Base-by-base conservation (phyloP, 2,113 vertebrate species). In the Lasiurus cinereus region DNA sequence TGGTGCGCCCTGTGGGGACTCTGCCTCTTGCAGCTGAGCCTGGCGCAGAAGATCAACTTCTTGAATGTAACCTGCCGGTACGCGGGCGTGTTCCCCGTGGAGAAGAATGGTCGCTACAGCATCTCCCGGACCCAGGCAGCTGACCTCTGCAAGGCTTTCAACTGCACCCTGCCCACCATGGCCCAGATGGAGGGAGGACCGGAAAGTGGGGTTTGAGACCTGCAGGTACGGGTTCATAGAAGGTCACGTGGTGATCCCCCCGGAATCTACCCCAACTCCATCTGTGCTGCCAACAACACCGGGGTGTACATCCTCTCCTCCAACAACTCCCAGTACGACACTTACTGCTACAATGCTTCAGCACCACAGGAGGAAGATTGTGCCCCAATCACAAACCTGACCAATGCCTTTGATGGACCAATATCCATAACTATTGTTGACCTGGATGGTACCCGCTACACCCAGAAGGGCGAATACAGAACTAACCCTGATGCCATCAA, bases 161-260 rank as follows among this genome's bases (percentile, higher is more conserved):
- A 96, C 0, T 98, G 96, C 73, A 98, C 96, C 8, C 93, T 99
- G 94, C 98, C 99, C 92, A 99, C 93, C 76, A 56, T 9, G 50
- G 97, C 98, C 0, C 98, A 99, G 96, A 48, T 99, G 96, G 0
- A 50, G n/a, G 8, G 10, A 8, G 48, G 99, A 99, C 50, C 97
- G 96, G n/a, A 0, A 1, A 0, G 43, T 73, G 3, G 96, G 88
- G 0, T 98, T 99, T 97, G 95, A 99, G 98, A 99, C 98, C 18
- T n/a, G 78, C 96, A 99, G 99, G 96, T 98, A 99, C 0, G 99
- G 99, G 88, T 99, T 99, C 64, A 97, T 98, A 88, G 93, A 98
- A 66, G 97, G 97, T 5, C 96, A 95, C n/a, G 8, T 97, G 46
- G 98, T 97, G 91, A 99, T 99, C 87, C 98, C 99, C 54, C 98